Conservation (phyloP, 1,140 invertebrate genomes). For the Aphaenogaster ashmeadi region DNA sequence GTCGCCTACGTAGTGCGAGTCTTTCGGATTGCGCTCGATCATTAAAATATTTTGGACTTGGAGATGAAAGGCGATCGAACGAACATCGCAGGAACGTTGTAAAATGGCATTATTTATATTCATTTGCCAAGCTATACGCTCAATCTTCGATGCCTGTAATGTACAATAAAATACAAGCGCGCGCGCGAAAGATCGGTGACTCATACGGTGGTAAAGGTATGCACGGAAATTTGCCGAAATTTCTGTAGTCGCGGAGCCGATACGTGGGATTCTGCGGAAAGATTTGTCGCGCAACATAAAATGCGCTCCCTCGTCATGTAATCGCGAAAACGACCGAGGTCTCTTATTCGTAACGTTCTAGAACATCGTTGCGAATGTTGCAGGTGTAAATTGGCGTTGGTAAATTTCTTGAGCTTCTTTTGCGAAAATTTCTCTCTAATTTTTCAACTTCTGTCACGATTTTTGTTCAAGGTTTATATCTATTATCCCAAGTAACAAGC, state of each 20-base stretch:
- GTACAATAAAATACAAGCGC: conserved; percentile 37
- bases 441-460: not conserved
- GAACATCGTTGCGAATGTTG: not conserved
- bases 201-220: conserved; percentile 13
- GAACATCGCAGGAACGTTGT: conserved; percentile 31
- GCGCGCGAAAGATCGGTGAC: conserved; percentile 23
- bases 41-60: conserved; percentile 34
- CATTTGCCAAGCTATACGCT: conserved; percentile 4
- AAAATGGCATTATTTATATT: conserved; percentile 54
- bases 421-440: not conserved
- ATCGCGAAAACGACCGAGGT: not conserved
- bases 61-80: not conserved
- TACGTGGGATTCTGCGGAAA: conserved; percentile 34
- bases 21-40: not conserved
- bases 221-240: conserved; percentile 41
- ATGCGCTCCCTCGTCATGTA: not conserved
- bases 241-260: not conserved
- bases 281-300: conserved; percentile 33
- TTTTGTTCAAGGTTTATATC: not conserved
- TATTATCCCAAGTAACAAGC: no score
- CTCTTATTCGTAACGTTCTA: conserved; percentile 11
- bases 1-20: not conserved
- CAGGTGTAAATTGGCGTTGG: not conserved
- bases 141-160: conserved; percentile 38
- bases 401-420: not conserved